phyloP scores from a whole-genome alignment of 2,797 vertebrate genomes.

The Scleropages formosus region DNA sequence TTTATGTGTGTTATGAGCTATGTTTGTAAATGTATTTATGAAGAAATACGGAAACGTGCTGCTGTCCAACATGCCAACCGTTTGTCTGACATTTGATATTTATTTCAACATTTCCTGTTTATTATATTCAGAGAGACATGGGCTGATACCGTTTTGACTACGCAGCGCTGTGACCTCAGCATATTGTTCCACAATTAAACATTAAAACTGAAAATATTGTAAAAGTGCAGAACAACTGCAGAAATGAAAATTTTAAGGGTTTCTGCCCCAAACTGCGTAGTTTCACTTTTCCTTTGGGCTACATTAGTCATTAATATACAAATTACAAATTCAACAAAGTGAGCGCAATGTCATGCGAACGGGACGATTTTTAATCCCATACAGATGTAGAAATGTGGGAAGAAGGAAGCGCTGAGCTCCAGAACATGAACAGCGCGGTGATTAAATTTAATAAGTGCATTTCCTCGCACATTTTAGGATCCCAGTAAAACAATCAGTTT shows the following conservation, averaged over 20 bases:
- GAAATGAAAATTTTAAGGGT: neutral
- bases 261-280: neutral
- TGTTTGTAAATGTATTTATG: too few relatives aligned
- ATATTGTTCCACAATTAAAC: slow-evolving; percentile 2
- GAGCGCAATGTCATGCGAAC: slow-evolving; percentile 41
- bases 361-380: slow-evolving; percentile 34
- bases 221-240: neutral
- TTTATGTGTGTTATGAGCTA: too few relatives aligned
- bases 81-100: too few relatives aligned
- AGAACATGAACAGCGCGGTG: slow-evolving; percentile 28
- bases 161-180: neutral
- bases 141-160: slow-evolving; percentile 8
- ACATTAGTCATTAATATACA: slow-evolving; percentile 37
- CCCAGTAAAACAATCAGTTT: slow-evolving; percentile 74
- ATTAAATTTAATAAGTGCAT: slow-evolving; percentile 35
- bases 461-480: slow-evolving; percentile 28
- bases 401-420: slow-evolving; percentile 21
- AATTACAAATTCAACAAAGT: slow-evolving; percentile 43
- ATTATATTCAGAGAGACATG: neutral
- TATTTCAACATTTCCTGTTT: neutral
- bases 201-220: neutral
- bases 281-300: slow-evolving; percentile 37
- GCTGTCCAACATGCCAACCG: too few relatives aligned
- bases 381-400: slow-evolving; percentile 18
- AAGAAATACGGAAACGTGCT: too few relatives aligned